Base-by-base conservation (phyloP, 2,113 vertebrate species). In the Pelodiscus sinensis region DNA sequence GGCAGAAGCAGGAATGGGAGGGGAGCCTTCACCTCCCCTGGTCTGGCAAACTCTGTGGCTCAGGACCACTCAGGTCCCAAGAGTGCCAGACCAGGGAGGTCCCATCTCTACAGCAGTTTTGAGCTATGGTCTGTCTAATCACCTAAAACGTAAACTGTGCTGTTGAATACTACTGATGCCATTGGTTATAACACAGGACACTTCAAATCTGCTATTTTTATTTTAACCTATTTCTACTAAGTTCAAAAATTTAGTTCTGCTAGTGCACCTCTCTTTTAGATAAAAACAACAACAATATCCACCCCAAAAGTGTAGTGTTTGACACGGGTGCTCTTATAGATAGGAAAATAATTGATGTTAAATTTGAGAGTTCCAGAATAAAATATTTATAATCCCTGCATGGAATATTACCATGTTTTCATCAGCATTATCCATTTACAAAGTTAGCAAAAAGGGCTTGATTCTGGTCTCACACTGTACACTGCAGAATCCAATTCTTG, bases 111-210 rank as follows among this genome's bases (percentile, higher is more conserved):
- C 14, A 54, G 52, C 52, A 54, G 14, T 54, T 54, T 54, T 54
- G 52, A 54, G 52, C 52, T 54, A 54, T 14, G 14, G 12, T 54
- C 52, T 8, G 52, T 54, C 52, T 54, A 54, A 54, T 54, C 52
- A 10, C 12, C 52, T 54, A 54, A 54, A 54, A 10, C 14, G 9
- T 54, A 14, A n/a, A 16, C 4, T 62, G 22, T 79, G 24, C 29
- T 51, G 8, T 44, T 38, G 54, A 24, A 81, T n/a, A 84, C 62
- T 54, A 71, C 1, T 14, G 35, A 4, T n/a, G 31, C 65, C 15
- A 58, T 79, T 31, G 55, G 27, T 83, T 44, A 52, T 2, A 57
- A 22, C 15, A 57, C 1, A 0, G 52, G 87, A 52, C 77, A 0
- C 51, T 79, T 90, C 4, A 9, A 93, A 87, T 73, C 8, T 14